phyloP scores from a whole-genome alignment of 2,113 vertebrate genomes.

The Miniopterus natalensis region DNA sequence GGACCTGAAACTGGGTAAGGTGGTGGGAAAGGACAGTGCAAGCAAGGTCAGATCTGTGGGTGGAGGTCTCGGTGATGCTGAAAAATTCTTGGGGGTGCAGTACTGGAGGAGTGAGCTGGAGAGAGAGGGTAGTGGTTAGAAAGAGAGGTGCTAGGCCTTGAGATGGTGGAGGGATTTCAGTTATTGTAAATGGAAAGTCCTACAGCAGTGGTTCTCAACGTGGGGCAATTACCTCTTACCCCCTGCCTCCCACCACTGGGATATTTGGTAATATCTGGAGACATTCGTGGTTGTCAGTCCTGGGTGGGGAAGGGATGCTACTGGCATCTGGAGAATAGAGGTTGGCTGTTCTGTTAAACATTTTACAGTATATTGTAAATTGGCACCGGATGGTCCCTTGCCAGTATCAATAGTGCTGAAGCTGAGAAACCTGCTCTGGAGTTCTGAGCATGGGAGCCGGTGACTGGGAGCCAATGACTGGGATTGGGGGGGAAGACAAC shows the following conservation, averaged over 20 bases:
- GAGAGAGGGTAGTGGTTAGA: not conserved
- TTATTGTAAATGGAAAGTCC: not conserved
- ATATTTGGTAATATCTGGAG: not conserved
- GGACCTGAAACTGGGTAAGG: not conserved
- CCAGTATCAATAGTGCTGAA: not conserved
- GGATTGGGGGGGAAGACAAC: not conserved
- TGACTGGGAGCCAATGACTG: not conserved
- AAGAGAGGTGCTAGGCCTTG: not conserved
- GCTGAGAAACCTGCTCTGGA: not conserved
- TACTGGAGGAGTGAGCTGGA: not conserved
- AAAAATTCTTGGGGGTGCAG: not conserved
- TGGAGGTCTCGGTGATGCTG: not conserved
- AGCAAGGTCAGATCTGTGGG: not conserved
- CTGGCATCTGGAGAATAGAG: not conserved
- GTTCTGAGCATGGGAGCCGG: not conserved
- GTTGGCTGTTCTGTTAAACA: not conserved
- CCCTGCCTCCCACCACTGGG: not conserved
- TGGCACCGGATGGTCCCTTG: not conserved
- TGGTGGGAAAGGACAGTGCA: not conserved
- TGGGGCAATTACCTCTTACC: not conserved
- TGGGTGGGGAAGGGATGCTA: not conserved
- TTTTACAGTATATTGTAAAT: no score
- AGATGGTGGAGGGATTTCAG: not conserved
- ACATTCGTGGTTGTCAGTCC: not conserved
- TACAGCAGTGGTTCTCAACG: not conserved